Evolutionary conservation across 1,140 invertebrate genomes (phyloP), one percentile per base, ranked within the genome.

Genomic region (Dreissena rostriformis): DNA sequence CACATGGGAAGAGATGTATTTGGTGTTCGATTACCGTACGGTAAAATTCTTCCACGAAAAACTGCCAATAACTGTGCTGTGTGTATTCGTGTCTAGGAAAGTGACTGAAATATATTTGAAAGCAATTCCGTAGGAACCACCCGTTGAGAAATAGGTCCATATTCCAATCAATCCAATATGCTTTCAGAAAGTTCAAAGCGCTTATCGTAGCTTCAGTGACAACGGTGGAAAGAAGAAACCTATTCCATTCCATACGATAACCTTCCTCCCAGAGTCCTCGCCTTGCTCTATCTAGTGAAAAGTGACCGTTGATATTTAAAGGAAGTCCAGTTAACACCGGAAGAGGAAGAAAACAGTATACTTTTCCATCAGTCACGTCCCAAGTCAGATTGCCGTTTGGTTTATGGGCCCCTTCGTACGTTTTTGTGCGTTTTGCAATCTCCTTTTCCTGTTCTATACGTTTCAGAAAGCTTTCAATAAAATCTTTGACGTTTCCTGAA

Each of bases 241-340:
- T 26, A 66, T 81, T 81, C 79, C 79, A 81, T 22, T 61, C 61
- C 70, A 82, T 80, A 52, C 67, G 73, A 15, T 73, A 78, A 39
- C 88, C 85, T 26, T 80, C 82, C 12, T 87, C 78, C 91, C 91
- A 92, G 14, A 93, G 57, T 51, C 85, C 87, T 63, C 91, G 82
- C 79, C 92, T 87, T 39, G 89, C 75, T 82, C 92, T 91, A 77
- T 91, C 91, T 12, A 93, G 72, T 49, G 90, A 89, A 90, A 93
- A 93, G 74, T 92, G 89, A 1, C 90, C 92, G 88, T 93, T 92
- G n/a, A 93, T 84, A 73, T 93, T 88, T 61, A 91, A 78, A 29
- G 91, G 91, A 19, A 93, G 72, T 26, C 86, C 87, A 19, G 91
- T 92, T 63, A 81, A 49, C 12, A 90, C 65, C 49, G 92, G 91